Evolutionary conservation across 2,888 invertebrate species (phyloP), one percentile per base, ranked within the genome.

Genomic region (Epirrhoe tristata): DNA sequence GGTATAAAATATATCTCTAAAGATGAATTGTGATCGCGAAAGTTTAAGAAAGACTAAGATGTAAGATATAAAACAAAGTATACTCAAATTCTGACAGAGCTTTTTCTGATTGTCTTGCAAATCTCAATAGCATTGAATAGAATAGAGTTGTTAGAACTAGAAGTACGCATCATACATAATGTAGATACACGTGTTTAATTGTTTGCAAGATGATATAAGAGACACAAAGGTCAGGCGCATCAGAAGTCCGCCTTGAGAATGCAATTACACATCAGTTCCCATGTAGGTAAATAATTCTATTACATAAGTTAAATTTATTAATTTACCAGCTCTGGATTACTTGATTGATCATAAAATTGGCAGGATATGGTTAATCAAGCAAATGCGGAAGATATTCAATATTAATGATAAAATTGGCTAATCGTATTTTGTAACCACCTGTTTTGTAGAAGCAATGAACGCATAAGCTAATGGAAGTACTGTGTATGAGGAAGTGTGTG

Each of bases 291-390:
- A 64, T 57, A 56, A 56, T 63, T 50, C 58, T 50, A 51, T 68
- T 66, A 65, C 64, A 57, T 63, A 70, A 67, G 51, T 62, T 58
- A 70, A 52, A 68, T 69, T 63, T 70, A 67, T 68, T 64, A 67
- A 67, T 74, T 69, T 69, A 69, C 58, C 66, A 67, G 59, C 63
- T 70, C 67, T 75, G 72, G 64, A 75, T 72, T 75, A 69, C 73
- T 80, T 76, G 75, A 79, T 77, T 77, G 75, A 72, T 76, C 74
- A 78, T 74, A 79, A 80, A 80, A 86, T 83, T 82, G 81, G 80
- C 83, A 87, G 88, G 88, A 90, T 89, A 83, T 80, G 71, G 80
- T 78, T 86, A 83, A 87, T 88, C 88, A 88, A 72, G 72, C 73
- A 72, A 69, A 87, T 81, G 78, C 87, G 89, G 88, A 89, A 90